Base-by-base conservation (phyloP, 1,140 invertebrate species). In the Gonioctena quinquepunctata region DNA sequence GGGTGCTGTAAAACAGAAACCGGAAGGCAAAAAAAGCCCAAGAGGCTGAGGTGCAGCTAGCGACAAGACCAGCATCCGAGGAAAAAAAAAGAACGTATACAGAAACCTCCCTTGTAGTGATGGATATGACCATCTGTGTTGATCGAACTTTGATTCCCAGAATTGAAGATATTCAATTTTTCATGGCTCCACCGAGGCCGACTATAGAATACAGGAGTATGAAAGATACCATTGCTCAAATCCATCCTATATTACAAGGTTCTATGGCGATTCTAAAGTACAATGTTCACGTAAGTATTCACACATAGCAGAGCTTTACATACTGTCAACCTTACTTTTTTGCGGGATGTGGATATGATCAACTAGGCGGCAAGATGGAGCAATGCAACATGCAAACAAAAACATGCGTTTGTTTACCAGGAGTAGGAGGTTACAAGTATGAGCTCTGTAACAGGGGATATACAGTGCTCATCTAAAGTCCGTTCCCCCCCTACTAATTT, bases 391-490 rank as follows among this genome's bases (percentile, higher is more conserved):
- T 93, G 70, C 89, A 91, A 70, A 95, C 92, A 73, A 96, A 96
- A n/a, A 88, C 90, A 49, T 98, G 96, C 83, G 84, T 93, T 11
- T 99, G 98, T 86, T 88, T 91, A 72, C 88, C 90, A 71, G 98
- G 94, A 3, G 98, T 99, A 70, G 96, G 96, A 57, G 98, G 98
- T 7, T 89, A 94, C 73, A 95, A 96, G 79, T 99, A 98, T 85
- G 94, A 99, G 81, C 87, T 90, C 72, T 99, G 98, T 85, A 96
- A 94, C 48, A 88, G 97, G 66, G 97, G 98, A 18, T 99, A 93
- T 76, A 90, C n/a, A n/a, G n/a, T n/a, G n/a, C n/a, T n/a, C n/a
- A n/a, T n/a, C n/a, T n/a, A n/a, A n/a, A n/a, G n/a, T n/a, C n/a
- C n/a, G n/a, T n/a, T n/a, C n/a, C n/a, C n/a, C n/a, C n/a, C n/a